A percentile compares a stretch with the other conserved stretches of the same genome.
Conservation (phyloP, 2,113 vertebrate genomes). For the Chrysochloris asiatica region DNA sequence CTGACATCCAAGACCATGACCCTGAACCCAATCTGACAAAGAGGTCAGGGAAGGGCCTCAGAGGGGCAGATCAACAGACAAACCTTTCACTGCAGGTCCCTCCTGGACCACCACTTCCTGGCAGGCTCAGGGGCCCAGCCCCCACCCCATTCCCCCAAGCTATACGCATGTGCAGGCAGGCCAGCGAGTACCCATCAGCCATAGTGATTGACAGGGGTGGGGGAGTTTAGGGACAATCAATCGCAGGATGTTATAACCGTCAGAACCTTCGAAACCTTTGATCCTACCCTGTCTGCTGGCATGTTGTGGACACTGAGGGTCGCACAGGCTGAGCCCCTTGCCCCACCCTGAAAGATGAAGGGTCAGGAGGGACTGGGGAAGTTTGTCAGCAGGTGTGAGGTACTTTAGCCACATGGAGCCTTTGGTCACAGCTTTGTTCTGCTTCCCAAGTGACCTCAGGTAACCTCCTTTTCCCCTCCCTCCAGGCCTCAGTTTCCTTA, state of each 20-base stretch:
- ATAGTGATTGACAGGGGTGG: conserved; percentile 38
- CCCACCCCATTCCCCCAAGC: not conserved
- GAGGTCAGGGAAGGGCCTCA: not conserved
- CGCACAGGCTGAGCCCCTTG: not conserved
- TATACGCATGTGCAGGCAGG: conserved; percentile 23
- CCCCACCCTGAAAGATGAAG: not conserved
- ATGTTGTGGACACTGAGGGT: not conserved
- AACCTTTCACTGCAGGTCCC: rapidly evolving
- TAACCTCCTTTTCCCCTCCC: not conserved
- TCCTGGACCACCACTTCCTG: not conserved
- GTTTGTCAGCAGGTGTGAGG: not conserved
- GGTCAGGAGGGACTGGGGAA: not conserved
- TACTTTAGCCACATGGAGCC: not conserved
- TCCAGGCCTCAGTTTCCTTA: conserved; percentile 13
- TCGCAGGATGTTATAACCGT: conserved; percentile 39
- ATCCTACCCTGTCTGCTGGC: not conserved
- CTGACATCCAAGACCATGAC: not conserved
- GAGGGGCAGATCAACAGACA: not conserved
- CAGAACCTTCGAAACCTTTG: conserved; percentile 78
- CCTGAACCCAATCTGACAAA: not conserved
- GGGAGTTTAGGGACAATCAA: conserved; percentile 23
- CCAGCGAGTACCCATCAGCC: conserved; percentile 60
- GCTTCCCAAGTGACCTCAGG: not conserved
- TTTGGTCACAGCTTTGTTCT: too few species aligned
- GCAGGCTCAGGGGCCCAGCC: not conserved